Evolutionary conservation across 1,140 invertebrate genomes (phyloP).

Genomic region (Drosophila ohnishii): DNA sequence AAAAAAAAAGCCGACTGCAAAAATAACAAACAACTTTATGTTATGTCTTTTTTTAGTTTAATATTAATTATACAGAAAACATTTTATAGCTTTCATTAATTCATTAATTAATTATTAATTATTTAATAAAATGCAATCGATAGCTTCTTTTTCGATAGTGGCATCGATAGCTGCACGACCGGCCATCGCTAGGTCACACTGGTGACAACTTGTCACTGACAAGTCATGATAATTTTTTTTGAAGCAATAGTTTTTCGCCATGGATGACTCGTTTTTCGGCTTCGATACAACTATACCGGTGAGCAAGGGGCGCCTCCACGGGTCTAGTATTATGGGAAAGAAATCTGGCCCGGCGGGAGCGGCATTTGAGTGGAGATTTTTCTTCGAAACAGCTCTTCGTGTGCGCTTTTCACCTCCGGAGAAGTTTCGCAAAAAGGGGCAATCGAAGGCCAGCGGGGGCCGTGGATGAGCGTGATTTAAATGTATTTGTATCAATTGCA

Average conservation of each 20-base stretch:
- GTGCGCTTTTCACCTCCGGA: slow-evolving; percentile 27
- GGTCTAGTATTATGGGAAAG: background rate
- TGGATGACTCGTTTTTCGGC: slow-evolving; percentile 93
- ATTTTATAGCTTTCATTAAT: background rate
- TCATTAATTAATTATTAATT: background rate
- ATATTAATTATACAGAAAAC: background rate
- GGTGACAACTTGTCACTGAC: slow-evolving; percentile 68
- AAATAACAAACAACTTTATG: background rate
- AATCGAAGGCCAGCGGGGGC: slow-evolving; percentile 37
- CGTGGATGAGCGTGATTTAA: slow-evolving; percentile 13
- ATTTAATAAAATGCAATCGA: slow-evolving; percentile 2
- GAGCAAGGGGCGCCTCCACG: slow-evolving; percentile 80
- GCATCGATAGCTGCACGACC: slow-evolving; percentile 17
- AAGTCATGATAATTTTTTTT: slow-evolving; percentile 80
- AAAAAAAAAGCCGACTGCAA: background rate
- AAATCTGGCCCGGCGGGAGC: no score
- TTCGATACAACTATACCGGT: slow-evolving; percentile 89
- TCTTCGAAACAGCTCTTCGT: slow-evolving; percentile 3
- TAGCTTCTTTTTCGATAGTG: background rate
- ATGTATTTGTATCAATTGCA: slow-evolving; percentile 17
- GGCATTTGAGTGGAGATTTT: background rate
- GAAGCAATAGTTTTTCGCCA: slow-evolving; percentile 85
- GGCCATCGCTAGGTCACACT: slow-evolving; percentile 38
- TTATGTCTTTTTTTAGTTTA: background rate
- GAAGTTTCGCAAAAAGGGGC: slow-evolving; percentile 27